Evolutionary conservation across 2,113 vertebrate species (phyloP), one percentile per base, ranked within the genome.

Genomic region (Nerophis ophidion): DNA sequence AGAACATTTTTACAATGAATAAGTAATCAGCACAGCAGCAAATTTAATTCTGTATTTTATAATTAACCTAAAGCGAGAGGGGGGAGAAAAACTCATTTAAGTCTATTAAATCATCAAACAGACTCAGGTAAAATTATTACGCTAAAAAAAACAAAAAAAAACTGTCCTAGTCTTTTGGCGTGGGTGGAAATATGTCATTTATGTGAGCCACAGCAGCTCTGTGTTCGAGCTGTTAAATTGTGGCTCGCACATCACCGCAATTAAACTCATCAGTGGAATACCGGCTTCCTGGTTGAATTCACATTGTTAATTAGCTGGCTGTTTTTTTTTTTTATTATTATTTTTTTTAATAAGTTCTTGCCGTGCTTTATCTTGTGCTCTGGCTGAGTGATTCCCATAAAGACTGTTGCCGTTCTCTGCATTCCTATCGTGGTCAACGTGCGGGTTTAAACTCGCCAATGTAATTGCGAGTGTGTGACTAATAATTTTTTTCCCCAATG

Each of bases 401-500:
- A 86, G 77, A 84, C 66, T 16, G 45, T 69, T 72, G 83, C 78
- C 72, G 61, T 76, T 72, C 66, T 73, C 72, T 35, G 72, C 16
- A 35, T 82, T 84, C 77, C 76, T 76, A 84, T 88, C 80, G 83
- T 77, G 7, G 60, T n/a, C 83, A 66, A 72, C 64, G 71, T 74
- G 81, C 86, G 75, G 81, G 71, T 34, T 76, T 79, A 76, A 86
- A 84, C 79, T 80, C 69, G 75, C 72, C 75, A 76, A 88, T 13
- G 74, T 77, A 85, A 87, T 88, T 88, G 81, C 86, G 80, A 88
- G 88, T 87, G 83, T 81, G 79, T 71, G 72, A 76, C 84, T 88
- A 92, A 94, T 66, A 84, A 93, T 91, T 88, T 87, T 79, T 91
- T 88, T 87, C 79, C 82, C 72, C 81, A 79, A 84, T 84, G 78